Evolutionary conservation across 2,888 invertebrate species (phyloP).

Genomic region (Bombylius major): DNA sequence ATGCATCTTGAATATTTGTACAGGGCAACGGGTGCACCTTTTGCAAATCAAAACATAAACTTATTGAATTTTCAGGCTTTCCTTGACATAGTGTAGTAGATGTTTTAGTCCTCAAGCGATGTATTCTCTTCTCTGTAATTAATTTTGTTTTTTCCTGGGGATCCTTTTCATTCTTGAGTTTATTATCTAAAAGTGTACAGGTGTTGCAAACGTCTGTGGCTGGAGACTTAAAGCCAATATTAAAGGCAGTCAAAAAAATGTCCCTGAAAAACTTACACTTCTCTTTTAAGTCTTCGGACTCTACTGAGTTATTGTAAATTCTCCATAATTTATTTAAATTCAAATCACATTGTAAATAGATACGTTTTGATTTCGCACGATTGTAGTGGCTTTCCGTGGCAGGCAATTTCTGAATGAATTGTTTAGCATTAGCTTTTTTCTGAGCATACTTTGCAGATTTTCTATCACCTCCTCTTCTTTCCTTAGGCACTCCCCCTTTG

Average conservation of each 20-base stretch:
- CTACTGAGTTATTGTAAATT: no score
- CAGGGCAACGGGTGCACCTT: conserved; percentile 3
- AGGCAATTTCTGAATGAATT: no score
- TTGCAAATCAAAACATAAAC: conserved; percentile 7
- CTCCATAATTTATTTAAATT: no score
- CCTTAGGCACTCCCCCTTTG: no score
- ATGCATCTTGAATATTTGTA: not conserved
- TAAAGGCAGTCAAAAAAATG: not conserved
- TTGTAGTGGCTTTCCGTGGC: no score
- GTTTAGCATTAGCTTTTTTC: no score
- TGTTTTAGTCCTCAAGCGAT: conserved; percentile 5
- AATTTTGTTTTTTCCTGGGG: no score
- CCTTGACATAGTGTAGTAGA: conserved; percentile 5
- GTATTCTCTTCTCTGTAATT: conserved; percentile 5
- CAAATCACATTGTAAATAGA: no score
- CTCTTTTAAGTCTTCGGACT: not conserved
- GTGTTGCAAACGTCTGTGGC: not conserved
- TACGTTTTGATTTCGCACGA: no score
- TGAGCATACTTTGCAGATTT: no score
- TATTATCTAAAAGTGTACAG: not conserved
- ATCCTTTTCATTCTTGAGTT: conserved; percentile 6
- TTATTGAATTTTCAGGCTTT: conserved; percentile 5
- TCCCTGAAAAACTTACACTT: no score
- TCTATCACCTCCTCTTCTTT: no score
- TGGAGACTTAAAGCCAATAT: not conserved